Percentiles rank a stretch among this genome's conserved stretches.
Evolutionary conservation across 1,140 invertebrate genomes (phyloP).

Genomic region (Colletes gigas): DNA sequence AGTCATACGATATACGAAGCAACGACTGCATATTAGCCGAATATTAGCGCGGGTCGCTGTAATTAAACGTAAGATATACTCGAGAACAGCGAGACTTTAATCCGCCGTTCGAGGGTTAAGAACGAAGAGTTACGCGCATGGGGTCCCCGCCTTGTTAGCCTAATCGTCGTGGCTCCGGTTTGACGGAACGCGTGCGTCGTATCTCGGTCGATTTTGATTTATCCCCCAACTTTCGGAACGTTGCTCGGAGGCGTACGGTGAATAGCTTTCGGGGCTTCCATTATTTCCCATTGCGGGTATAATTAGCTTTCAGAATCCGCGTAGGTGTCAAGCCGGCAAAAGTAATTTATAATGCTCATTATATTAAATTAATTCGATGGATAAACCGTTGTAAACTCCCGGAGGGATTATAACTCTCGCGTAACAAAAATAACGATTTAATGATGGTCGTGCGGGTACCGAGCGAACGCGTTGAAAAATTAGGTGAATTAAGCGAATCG

Average conservation of each 20-base stretch:
- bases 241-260: background rate
- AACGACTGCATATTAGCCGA: no score
- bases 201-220: conserved; percentile 50
- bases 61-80: no score
- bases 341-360: conserved; percentile 44
- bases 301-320: conserved; percentile 44
- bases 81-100: no score
- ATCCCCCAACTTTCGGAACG: conserved; percentile 13
- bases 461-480: conserved; percentile 9
- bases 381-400: conserved; percentile 17
- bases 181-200: background rate
- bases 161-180: conserved; percentile 38
- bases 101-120: no score
- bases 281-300: conserved; percentile 27
- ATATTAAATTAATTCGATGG: conserved; percentile 30
- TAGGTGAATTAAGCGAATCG: background rate
- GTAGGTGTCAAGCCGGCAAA: conserved; percentile 25
- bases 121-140: no score
- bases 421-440: conserved; percentile 34
- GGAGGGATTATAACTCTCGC: conserved; percentile 15
- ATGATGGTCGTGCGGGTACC: background rate
- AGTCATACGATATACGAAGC: no score
- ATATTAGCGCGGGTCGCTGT: no score
- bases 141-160: no score
- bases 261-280: background rate